phyloP scores from a whole-genome alignment of 2,113 vertebrate species.

The Pedetes capensis region DNA sequence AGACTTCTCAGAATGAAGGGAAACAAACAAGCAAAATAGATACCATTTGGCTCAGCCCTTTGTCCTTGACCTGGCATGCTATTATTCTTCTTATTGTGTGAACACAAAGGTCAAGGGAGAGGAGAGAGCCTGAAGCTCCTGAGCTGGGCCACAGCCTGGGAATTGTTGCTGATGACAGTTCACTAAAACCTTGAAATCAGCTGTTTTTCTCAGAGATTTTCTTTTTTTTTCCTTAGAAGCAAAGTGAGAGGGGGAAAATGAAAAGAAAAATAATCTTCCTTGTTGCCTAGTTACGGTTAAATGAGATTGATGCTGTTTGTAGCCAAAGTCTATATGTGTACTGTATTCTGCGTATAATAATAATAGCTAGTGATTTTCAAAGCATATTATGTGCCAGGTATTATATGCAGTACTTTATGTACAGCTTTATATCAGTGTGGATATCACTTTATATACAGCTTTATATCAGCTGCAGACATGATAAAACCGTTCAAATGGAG shows the following conservation, averaged over 20 bases:
- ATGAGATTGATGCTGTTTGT: neutral
- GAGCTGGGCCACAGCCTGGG: neutral
- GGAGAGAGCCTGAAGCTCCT: neutral
- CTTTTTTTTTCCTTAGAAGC: neutral
- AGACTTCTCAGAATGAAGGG: constrained; percentile 30
- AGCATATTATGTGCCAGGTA: neutral
- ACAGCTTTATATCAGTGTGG: neutral
- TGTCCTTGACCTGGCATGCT: neutral
- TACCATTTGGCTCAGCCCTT: neutral
- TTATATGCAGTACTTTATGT: neutral
- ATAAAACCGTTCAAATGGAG: neutral
- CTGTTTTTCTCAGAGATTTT: constrained; percentile 6
- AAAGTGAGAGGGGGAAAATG: neutral
- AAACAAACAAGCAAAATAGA: neutral
- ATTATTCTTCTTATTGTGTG: neutral
- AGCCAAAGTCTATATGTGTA: neutral
- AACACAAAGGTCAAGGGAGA: neutral
- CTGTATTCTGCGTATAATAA: neutral
- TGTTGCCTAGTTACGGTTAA: constrained; percentile 37
- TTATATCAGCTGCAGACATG: neutral
- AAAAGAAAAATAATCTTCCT: neutral
- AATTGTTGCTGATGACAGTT: neutral
- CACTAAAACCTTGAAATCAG: neutral
- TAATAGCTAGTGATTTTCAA: neutral
- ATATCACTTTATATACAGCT: neutral